Base-by-base conservation (phyloP, 2,113 vertebrate genomes). In the Phyllostomus discolor region DNA sequence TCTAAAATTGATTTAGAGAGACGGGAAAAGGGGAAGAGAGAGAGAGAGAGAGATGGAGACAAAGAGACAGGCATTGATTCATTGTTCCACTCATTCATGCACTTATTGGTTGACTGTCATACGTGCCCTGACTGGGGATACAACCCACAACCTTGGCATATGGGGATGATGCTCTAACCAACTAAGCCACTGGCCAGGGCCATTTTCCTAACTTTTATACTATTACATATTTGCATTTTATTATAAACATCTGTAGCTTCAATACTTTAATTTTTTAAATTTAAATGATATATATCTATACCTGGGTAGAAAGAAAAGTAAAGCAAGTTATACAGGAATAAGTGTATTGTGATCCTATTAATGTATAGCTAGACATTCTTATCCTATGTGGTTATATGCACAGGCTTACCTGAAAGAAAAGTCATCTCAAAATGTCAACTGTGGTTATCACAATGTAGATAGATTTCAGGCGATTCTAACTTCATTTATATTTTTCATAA, bases 221-320 rank as follows among this genome's bases (percentile, higher is more conserved):
- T 84, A 46, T 84, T 95, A 64, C 62, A 64, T 64, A 84, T 62
- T 94, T 84, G n/a, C 11, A 79, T 72, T 91, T 80, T 80, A 86
- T 50, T 91, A 62, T 62, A 24, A 52, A 64, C 15, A 72, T 28
- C 79, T 26, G 43, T 66, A 87, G 69, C 43, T 41, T 86, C 43
- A 46, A 87, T 59, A 48, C 48, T 90, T 78, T 48, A 66, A 87
- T 22, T 24, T 28, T 67, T 8, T 43, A 8, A 78, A 28, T 82
- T 67, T 66, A 43, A 46, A 73, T 88, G 43, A 57, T 46, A 57
- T 46, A 46, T 81, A 75, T 67, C 31, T 75, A 75, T 75, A 82
- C 72, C 24, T 75, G 50, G 38, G 41, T 48, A 35, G 50, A 33
- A 88, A 67, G 38, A 75, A 88, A 80, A 75, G 38, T 80, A 81